Conservation (phyloP, 2,113 vertebrate genomes). For the Dipodomys merriami region DNA sequence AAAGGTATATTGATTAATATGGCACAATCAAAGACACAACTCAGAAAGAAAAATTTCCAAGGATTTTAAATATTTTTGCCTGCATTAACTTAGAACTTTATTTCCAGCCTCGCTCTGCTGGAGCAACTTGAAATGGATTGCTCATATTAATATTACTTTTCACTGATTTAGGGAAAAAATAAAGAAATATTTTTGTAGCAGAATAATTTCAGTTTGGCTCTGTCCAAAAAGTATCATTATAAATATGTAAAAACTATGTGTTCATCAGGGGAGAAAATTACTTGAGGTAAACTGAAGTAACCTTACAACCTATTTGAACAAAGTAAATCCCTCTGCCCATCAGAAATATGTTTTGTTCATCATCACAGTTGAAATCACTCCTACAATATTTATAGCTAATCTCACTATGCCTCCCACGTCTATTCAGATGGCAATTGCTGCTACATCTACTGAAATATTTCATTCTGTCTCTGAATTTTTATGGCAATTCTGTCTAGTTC, state of each 20-base stretch:
- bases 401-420: neutral
- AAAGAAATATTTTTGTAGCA: neutral
- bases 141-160: neutral
- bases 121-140: neutral
- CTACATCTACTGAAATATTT: neutral
- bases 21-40: neutral
- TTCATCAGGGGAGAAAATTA: neutral
- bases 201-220: neutral
- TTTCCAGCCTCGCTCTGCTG: neutral
- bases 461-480: neutral
- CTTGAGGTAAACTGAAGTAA: neutral
- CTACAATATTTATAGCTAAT: neutral
- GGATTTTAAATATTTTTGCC: neutral
- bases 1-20: neutral
- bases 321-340: neutral
- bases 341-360: neutral
- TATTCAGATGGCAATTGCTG: neutral
- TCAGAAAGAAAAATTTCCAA: neutral
- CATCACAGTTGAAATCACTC: neutral
- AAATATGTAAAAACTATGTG: neutral
- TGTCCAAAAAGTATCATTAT: neutral
- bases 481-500: neutral
- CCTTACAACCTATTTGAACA: neutral
- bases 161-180: neutral
- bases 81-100: neutral